Conservation (phyloP, 2,113 vertebrate genomes). For the Chelonoidis abingdonii region DNA sequence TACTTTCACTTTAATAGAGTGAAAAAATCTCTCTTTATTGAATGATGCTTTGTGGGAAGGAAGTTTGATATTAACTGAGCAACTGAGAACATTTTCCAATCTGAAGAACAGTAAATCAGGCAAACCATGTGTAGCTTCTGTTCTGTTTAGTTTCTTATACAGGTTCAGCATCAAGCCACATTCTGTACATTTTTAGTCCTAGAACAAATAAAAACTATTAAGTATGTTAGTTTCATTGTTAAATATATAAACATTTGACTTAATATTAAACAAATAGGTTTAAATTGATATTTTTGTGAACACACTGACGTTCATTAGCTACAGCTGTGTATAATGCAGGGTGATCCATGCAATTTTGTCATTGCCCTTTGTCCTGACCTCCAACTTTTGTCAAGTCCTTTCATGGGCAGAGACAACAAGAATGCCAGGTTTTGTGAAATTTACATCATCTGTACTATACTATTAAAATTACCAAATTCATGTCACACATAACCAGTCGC, state of each 20-base stretch:
- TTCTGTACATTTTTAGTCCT: neutral
- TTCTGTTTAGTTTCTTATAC: neutral
- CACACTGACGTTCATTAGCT: neutral
- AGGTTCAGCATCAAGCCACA: neutral
- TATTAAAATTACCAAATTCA: neutral
- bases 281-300: neutral
- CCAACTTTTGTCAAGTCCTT: neutral
- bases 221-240: neutral
- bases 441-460: neutral
- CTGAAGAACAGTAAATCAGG: too few relatives aligned
- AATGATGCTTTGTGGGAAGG: neutral
- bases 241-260: neutral
- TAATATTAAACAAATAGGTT: neutral
- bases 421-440: neutral
- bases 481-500: neutral
- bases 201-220: neutral
- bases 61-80: neutral
- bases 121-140: neutral
- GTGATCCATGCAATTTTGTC: neutral
- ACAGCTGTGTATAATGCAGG: neutral
- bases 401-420: neutral
- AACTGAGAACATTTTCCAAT: too few relatives aligned
- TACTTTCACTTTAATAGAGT: neutral
- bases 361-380: neutral
- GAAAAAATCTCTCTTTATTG: neutral